These are phyloP conservation scores for Saccostrea echinata DNA, from an alignment of 1,140 invertebrate genomes.

Conservation along the genomic window DNA sequence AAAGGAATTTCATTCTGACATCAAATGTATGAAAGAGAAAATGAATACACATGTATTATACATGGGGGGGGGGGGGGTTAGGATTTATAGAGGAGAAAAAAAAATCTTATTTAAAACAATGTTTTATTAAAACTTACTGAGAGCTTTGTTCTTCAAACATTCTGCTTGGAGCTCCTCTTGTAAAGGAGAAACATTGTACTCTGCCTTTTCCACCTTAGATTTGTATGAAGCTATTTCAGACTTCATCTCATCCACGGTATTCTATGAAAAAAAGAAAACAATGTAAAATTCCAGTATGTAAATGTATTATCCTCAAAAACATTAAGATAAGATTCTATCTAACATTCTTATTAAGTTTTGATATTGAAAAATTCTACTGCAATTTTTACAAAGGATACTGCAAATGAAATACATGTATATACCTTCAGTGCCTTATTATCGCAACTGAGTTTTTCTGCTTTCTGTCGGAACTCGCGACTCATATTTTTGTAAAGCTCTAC, in stretches of 20 bases:
- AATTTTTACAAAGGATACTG: background rate
- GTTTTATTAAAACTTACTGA: slow-evolving; percentile 53
- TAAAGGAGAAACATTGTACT: slow-evolving; percentile 30
- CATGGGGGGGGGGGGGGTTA: no score
- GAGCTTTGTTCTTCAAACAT: slow-evolving; percentile 57
- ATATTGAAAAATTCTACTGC: no score
- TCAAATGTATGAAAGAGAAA: no score
- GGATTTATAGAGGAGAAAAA: no score
- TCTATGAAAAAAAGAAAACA: slow-evolving; percentile 29
- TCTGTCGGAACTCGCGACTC: slow-evolving; percentile 41
- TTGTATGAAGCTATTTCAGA: background rate
- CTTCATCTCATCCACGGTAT: background rate
- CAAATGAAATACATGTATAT: background rate
- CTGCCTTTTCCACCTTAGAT: slow-evolving; percentile 4
- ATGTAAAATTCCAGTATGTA: background rate
- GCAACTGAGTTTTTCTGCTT: slow-evolving; percentile 47
- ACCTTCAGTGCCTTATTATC: slow-evolving; percentile 48
- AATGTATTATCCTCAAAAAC: no score
- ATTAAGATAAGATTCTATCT: no score
- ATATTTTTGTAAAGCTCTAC: slow-evolving; percentile 41
- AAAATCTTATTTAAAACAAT: no score
- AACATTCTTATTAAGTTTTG: no score
- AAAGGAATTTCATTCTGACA: background rate
- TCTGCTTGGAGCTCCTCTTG: slow-evolving; percentile 58
- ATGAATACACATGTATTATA: no score